Evolutionary conservation across 2,888 invertebrate species (phyloP), one percentile per base, ranked within the genome.

Genomic region (Cantharis lateralis): DNA sequence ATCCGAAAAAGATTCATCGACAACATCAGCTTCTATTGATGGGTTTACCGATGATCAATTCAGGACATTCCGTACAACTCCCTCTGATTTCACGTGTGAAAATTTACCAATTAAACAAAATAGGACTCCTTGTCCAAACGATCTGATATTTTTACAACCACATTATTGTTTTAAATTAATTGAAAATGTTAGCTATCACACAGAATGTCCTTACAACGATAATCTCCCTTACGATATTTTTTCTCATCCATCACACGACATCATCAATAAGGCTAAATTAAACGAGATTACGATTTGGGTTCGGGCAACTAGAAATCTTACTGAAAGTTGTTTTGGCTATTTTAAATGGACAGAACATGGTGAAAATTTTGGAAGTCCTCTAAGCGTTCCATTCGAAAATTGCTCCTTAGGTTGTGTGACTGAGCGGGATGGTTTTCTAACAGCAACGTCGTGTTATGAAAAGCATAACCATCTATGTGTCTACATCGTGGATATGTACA

Each of bases 331-430:
- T 10, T 26, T 72, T n/a, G 32, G 26, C 10, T 9, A 62, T 13
- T 72, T 63, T 18, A 15, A 62, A 62, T 75, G 75, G 75, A 66
- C 28, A 10, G 75, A 75, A 64, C 61, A 10, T 15, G 32, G 70
- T 15, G 16, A 15, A 1, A n/a, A 15, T 20, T 75, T 64, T 24
- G 75, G 71, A 11, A 3, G 15, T 13, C 0, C 15, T 9, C 15
- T 71, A 13, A 70, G 13, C 4, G 10, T 32, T 66, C n/a, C 15
- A 62, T 16, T 64, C 13, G 10, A 28, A 0, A n/a, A 18, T 72
- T 64, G 32, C 10, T 11, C 16, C 0, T 32, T 64, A 9, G 28
- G 15, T 16, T 64, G 28, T 71, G 20, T 48, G 48, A 20, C 15
- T 61, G 20, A 9, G 16, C 71, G 0, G 24, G n/a, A 15, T 75